These are phyloP conservation scores for Perca fluviatilis DNA, from an alignment of 2,113 vertebrate species.

Conservation along the genomic window DNA sequence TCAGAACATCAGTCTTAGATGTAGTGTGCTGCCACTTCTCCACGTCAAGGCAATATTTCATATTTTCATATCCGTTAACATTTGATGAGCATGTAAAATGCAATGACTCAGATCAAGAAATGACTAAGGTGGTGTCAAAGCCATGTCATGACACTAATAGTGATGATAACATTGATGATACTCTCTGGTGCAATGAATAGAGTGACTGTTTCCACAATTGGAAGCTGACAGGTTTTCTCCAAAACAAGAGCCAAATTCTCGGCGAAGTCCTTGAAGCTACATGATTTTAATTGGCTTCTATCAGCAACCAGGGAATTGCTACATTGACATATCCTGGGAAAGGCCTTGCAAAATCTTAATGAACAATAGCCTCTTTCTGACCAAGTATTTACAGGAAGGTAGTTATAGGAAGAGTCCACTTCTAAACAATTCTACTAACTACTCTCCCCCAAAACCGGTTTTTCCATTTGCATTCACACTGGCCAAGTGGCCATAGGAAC, in stretches of 20 bases:
- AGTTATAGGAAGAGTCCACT: too few relatives aligned
- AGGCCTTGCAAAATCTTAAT: neutral
- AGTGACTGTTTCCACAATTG: constrained; percentile 10
- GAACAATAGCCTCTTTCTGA: neutral
- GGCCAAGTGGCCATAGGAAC: too few relatives aligned
- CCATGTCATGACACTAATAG: constrained; percentile 27
- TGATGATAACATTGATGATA: constrained; percentile 41
- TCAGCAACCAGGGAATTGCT: constrained; percentile 30
- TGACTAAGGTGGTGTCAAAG: constrained; percentile 56
- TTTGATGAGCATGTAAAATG: constrained; percentile 64
- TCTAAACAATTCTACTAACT: too few relatives aligned
- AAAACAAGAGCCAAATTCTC: constrained; percentile 6
- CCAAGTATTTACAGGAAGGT: too few relatives aligned
- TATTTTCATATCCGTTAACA: constrained; percentile 52
- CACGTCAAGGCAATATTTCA: constrained; percentile 57
- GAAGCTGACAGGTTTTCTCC: constrained; percentile 3
- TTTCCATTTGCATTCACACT: too few relatives aligned
- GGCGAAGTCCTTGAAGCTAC: constrained; percentile 25
- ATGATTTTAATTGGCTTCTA: constrained; percentile 44
- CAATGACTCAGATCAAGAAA: constrained; percentile 61
- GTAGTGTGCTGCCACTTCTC: constrained; percentile 47
- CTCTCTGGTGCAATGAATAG: neutral
- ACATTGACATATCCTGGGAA: constrained; percentile 46
- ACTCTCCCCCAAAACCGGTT: too few relatives aligned
- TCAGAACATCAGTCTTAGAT: constrained; percentile 69